These are phyloP conservation scores for Lamellibrachia columna DNA, from an alignment of 2,888 invertebrate species.

Conservation along the genomic window DNA sequence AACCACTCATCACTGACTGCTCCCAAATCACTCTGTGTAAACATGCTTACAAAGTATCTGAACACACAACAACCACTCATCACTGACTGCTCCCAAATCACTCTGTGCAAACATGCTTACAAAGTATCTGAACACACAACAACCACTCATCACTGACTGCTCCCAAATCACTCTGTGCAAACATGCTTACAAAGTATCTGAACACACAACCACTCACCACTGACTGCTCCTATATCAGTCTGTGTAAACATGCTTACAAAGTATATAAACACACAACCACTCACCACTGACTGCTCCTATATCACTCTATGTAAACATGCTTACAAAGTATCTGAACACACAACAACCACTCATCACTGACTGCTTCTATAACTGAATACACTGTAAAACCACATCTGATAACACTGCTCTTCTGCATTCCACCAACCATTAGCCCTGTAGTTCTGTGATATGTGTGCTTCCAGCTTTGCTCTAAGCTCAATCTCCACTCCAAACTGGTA, in stretches of 20 bases:
- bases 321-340: not conserved
- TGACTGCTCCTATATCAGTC: no score
- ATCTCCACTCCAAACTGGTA: constrained; percentile 23
- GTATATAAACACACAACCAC: no score
- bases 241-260: no score
- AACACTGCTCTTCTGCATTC: not conserved
- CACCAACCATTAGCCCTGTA: not conserved
- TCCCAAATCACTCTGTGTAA: no score
- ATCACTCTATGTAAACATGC: not conserved
- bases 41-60: no score
- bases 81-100: not conserved
- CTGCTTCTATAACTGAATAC: no score
- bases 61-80: not conserved
- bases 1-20: no score
- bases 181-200: no score
- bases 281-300: not conserved
- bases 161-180: no score
- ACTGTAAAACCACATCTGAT: not conserved
- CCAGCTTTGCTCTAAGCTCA: constrained; percentile 7
- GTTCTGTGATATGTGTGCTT: not conserved
- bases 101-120: not conserved
- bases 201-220: no score
- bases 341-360: not conserved
- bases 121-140: not conserved
- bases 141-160: no score